Evolutionary conservation across 2,113 vertebrate species (phyloP), one percentile per base, ranked within the genome.

Genomic region (Pungitius pungitius): DNA sequence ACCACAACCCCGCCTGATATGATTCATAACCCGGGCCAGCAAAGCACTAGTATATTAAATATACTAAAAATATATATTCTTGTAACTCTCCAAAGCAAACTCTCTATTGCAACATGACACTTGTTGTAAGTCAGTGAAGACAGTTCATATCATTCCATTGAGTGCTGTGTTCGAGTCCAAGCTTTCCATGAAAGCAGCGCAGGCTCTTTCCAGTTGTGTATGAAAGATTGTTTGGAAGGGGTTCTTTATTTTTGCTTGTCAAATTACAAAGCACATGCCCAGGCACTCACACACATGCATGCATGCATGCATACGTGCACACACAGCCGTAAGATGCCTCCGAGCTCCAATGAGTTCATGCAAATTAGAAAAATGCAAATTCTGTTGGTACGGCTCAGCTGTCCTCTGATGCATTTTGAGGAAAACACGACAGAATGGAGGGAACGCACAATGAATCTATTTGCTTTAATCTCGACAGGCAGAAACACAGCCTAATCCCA

Each of bases 331-430:
- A 87, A 76, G 61, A 80, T 82, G 74, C 85, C 85, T 89, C 73
- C 39, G 12, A 85, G 91, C 85, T 86, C 74, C 81, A 73, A 60
- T 87, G 78, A 86, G 42, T 90, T 87, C 87, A 90, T 90, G 89
- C 88, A 92, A 92, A 92, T 89, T 73, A 74, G 24, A 73, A 77
- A 79, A 80, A 90, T 87, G 84, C 87, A 88, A 90, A 90, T 85
- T 35, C 4, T 40, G 54, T 52, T 59, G 75, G 74, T 39, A 40
- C 57, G 78, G 70, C 84, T 84, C 83, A 81, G 84, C 85, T 87
- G 84, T 66, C 80, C 83, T 74, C 33, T 75, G 81, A 82, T 84
- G 80, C 77, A 75, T 69, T 86, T 84, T 73, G 56, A 85, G 73
- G 33, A 84, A 85, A 87, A 80, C 79, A 86, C 52, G 26, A 82